Percentiles rank a stretch among this genome's conserved stretches.
phyloP scores from a whole-genome alignment of 2,113 vertebrate species.

The Mus pahari region DNA sequence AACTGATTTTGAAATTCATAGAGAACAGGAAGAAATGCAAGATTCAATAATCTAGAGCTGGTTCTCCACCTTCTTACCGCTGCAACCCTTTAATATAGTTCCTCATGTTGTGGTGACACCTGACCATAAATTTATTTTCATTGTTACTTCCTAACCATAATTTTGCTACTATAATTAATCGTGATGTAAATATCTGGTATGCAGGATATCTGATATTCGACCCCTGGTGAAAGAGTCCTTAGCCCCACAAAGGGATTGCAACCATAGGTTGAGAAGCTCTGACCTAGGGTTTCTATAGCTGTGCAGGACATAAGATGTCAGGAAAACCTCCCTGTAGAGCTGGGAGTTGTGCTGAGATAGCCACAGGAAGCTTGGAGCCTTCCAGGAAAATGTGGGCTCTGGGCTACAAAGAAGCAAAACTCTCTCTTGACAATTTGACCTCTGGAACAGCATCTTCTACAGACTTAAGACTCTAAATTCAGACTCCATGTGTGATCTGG shows the following conservation, averaged over 20 bases:
- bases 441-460: not conserved
- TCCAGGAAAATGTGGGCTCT: not conserved
- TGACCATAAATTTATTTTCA: not conserved
- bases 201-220: not conserved
- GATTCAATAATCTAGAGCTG: not conserved
- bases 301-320: not conserved
- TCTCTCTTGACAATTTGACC: not conserved
- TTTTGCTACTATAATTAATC: not conserved
- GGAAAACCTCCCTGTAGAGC: not conserved
- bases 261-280: not conserved
- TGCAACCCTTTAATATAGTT: not conserved
- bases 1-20: not conserved
- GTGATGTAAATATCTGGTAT: not conserved
- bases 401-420: not conserved
- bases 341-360: not conserved
- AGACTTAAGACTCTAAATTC: not conserved
- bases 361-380: not conserved
- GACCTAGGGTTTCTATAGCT: not conserved
- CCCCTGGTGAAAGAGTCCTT: not conserved
- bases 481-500: not conserved
- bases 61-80: not conserved
- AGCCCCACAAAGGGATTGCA: not conserved
- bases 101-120: not conserved
- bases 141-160: not conserved
- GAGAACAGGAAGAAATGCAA: not conserved